Percentiles rank a stretch among this genome's conserved stretches.
Evolutionary conservation across 2,797 vertebrate species (phyloP).

Genomic region (Artibeus jamaicensis): DNA sequence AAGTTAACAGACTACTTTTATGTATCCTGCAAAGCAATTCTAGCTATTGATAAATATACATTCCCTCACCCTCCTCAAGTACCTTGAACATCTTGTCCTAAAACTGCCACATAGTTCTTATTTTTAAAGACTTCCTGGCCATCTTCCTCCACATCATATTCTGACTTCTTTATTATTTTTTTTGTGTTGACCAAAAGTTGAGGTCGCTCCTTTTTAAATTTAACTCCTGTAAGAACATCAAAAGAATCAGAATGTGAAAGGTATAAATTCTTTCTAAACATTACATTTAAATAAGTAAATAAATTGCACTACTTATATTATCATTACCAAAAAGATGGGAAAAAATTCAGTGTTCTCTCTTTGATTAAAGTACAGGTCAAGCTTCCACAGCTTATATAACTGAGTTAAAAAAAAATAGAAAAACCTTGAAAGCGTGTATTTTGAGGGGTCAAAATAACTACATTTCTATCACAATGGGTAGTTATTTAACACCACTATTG

Average conservation of each 20-base stretch:
- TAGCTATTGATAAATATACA: neutral
- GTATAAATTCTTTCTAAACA: conserved; percentile 22
- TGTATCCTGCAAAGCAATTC: neutral
- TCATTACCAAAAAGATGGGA: conserved; percentile 6
- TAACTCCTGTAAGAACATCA: conserved; percentile 79
- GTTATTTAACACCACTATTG: neutral
- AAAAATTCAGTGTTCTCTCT: conserved; percentile 9
- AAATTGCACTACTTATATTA: neutral
- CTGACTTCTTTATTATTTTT: conserved; percentile 81
- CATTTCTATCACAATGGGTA: conserved; percentile 4
- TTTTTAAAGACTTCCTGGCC: conserved; percentile 86
- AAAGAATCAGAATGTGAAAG: conserved; percentile 30
- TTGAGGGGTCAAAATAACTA: neutral
- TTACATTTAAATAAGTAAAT: conserved; percentile 23
- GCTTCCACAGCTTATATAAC: neutral
- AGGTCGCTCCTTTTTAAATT: conserved; percentile 78
- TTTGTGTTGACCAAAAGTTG: conserved; percentile 86
- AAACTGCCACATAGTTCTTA: conserved; percentile 88
- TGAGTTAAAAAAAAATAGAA: neutral
- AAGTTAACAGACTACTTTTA: neutral
- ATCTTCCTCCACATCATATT: conserved; percentile 75
- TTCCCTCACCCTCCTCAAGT: neutral
- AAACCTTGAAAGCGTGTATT: neutral
- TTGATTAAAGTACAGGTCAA: neutral
- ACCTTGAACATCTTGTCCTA: conserved; percentile 88